Base-by-base conservation (phyloP, 2,888 invertebrate genomes). In the Melitaea athalia region DNA sequence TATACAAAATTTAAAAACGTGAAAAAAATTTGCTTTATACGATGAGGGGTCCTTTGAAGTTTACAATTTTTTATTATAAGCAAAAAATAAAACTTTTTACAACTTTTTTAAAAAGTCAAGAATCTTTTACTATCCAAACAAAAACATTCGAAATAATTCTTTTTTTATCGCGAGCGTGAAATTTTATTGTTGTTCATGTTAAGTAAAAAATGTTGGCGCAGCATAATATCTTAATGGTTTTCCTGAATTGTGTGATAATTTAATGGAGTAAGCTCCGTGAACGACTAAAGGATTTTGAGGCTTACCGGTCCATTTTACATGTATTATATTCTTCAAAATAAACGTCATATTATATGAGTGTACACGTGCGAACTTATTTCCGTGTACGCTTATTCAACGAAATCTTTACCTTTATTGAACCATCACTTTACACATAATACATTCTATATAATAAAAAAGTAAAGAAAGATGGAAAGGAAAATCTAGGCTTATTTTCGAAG, bases 171-270 rank as follows among this genome's bases (percentile, higher is more conserved):
- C 67, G 70, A 75, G 72, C 70, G 72, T 73, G 71, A 72, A 72
- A 76, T 71, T 76, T 73, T 74, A 67, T 74, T 72, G 69, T 72
- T 75, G 72, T 76, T 74, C 72, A 74, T 72, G 69, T 72, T 74
- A 75, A 72, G 70, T 71, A 71, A 77, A 77, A 76, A 77, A 70
- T 72, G 76, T 77, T 73, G 68, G 74, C 75, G 69, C 72, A 74
- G 73, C 69, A 76, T 76, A 74, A 75, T 76, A 75, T 74, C 75
- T 74, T 75, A 75, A 76, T 76, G 74, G 77, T 76, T 75, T 70
- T 69, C 72, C 73, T 72, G 74, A 75, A 77, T 75, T 74, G 74
- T 74, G 74, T 76, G 75, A 74, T 76, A 77, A 78, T 76, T 72
- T 71, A 74, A 74, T 75, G 72, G 68, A 74, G 72, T 74, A 75